Base-by-base conservation (phyloP, 2,113 vertebrate species). In the Genyomyrus donnyi region DNA sequence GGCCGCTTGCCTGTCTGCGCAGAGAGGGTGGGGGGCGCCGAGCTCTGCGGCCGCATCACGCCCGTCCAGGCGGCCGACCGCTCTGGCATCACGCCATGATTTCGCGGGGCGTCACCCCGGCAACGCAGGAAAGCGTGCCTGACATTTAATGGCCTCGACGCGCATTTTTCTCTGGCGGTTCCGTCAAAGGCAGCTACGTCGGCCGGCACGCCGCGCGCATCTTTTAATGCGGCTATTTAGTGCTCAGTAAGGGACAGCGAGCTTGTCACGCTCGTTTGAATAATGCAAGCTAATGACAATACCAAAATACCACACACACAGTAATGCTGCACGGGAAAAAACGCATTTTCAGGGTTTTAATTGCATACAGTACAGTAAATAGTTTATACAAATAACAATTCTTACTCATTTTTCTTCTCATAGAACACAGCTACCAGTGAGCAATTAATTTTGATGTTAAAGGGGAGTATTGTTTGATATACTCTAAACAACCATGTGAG, bases 41-140 rank as follows among this genome's bases (percentile, higher is more conserved):
- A 80, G 70, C 56, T 35, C 87, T 8, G 27, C 3, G 74, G 70
- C 70, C 42, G 50, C 13, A 3, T 85, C 5, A 19, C 9, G 31
- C 21, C 5, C 49, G 5, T 88, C 88, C 77, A 58, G 49, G 53
- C 50, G 74, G 89, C 74, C 42, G 49, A 53, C 88, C 80, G 89
- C 91, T 84, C 66, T 85, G 84, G 66, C 90, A 88, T 89, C 87
- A 88, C 45, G 24, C 48, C 39, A 70, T 91, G 88, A 88, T 62
- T 86, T 77, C 48, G n/a, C 77, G 53, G 89, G 74, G 31, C 35
- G 35, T 80, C 74, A 42, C 35, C 74, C 31, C 17, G 35, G 74
- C 31, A 80, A 80, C 15, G 35, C 31, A 17, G 35, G 35, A 80
- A 80, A 42, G 74, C 10, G 15, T 11, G 35, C 74, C 74, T 80